Evolutionary conservation across 1,140 invertebrate species (phyloP), one percentile per base, ranked within the genome.

Genomic region (Lasioglossum albipes): DNA sequence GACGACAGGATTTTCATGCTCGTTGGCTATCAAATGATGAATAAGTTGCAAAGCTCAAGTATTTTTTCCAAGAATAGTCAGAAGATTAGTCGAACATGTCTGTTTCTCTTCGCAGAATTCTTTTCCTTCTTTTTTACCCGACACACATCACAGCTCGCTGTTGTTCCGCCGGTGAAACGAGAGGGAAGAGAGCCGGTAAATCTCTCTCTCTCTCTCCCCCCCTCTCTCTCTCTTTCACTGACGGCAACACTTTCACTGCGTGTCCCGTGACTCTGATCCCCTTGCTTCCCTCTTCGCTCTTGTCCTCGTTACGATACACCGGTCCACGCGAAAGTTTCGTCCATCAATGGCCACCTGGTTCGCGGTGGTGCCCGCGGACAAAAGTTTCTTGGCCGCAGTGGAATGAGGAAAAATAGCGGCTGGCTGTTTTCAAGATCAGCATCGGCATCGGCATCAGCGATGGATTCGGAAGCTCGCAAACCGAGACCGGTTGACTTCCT

Each of bases 161-260:
- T 62, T 57, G 72, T 75, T 54, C 57, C 59, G 65, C 27, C n/a
- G 41, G 41, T 9, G 18, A 41, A 73, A 41, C 52, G 54, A 62
- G 64, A 74, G 74, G 70, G 27, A 59, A 65, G 36, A 68, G 42
- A 68, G 57, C 81, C 69, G 75, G 27, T 65, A n/a, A 82, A 1
- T 74, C 76, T 88, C 85, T 36, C 36, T 2, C 5, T 36, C 36
- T 36, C 36, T 36, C 2, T 36, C 36, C 5, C 36, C 5, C 36
- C 3, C 36, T 3, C 36, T 3, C 36, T 88, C 85, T 69, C 70
- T 87, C 84, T 86, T 75, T 69, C 81, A 88, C 80, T 42, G 62
- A 65, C 36, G n/a, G 64, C 72, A 87, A 89, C 82, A 90, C 89
- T 90, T 90, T 90, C 89, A 90, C 89, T 89, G 76, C 81, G 41